phyloP scores from a whole-genome alignment of 2,797 vertebrate genomes.

The Smutsia temminckii region DNA sequence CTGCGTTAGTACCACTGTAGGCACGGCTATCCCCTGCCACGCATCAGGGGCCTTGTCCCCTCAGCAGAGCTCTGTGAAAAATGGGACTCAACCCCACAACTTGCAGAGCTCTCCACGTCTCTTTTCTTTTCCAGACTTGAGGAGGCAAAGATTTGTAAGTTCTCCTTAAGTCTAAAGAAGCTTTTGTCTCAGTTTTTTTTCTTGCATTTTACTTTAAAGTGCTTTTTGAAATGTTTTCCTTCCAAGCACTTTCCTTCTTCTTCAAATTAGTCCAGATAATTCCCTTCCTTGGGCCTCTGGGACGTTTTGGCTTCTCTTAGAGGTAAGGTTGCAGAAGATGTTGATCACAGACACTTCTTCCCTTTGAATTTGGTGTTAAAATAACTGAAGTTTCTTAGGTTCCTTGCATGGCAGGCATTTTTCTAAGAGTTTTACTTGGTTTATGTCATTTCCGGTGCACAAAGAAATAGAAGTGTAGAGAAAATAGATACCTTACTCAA shows the following conservation, averaged over 20 bases:
- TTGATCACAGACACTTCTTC: not conserved
- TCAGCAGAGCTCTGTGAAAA: not conserved
- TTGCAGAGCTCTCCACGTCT: not conserved
- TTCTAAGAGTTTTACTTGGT: constrained; percentile 19
- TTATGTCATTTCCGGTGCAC: not conserved
- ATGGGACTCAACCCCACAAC: not conserved
- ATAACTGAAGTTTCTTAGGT: not conserved
- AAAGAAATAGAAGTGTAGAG: not conserved
- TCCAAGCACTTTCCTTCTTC: not conserved
- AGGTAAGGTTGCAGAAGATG: not conserved
- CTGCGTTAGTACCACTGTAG: not conserved
- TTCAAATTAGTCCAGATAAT: not conserved
- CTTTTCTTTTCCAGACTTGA: not conserved
- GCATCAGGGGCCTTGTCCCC: not conserved
- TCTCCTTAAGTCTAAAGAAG: not conserved
- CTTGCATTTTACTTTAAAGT: not conserved
- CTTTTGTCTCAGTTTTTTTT: not conserved
- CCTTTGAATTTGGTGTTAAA: not conserved
- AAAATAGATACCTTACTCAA: not conserved
- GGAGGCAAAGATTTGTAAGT: not conserved
- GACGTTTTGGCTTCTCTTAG: not conserved
- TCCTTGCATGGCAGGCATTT: not conserved
- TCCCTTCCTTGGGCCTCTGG: not conserved
- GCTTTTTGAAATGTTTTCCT: no score
- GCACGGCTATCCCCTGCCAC: not conserved